Evolutionary conservation across 2,888 invertebrate species (phyloP).

Genomic region (Macaria notata): DNA sequence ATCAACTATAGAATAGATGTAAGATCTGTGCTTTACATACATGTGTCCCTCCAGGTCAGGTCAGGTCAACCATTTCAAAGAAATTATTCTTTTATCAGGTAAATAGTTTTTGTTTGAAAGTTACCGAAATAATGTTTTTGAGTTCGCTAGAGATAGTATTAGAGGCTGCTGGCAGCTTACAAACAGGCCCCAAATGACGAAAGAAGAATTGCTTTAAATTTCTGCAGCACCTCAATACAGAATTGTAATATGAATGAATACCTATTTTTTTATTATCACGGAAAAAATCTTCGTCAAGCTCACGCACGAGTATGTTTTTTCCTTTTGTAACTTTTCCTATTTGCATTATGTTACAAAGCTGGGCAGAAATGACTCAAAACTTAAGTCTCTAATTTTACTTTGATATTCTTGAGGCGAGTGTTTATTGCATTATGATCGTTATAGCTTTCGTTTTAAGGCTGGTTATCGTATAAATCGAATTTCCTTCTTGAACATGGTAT

Average conservation of each 20-base stretch:
- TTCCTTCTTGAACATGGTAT: slow-evolving; percentile 26
- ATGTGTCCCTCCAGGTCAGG: slow-evolving; percentile 1
- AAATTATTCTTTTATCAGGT: not conserved
- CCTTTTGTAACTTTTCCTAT: too few species aligned
- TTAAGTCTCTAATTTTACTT: too few species aligned
- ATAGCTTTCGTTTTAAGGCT: slow-evolving; percentile 28
- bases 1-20: slow-evolving; percentile 1
- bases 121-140: slow-evolving; percentile 17
- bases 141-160: slow-evolving; percentile 17
- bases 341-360: too few species aligned
- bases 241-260: too few species aligned
- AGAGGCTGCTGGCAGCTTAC: slow-evolving; percentile 33
- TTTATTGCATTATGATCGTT: slow-evolving; percentile 3
- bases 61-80: not conserved
- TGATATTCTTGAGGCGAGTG: too few species aligned
- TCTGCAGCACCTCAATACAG: too few species aligned
- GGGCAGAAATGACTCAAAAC: too few species aligned
- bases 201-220: not conserved
- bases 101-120: slow-evolving; percentile 4
- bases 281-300: too few species aligned
- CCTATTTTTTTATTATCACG: too few species aligned
- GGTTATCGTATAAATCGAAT: slow-evolving; percentile 35
- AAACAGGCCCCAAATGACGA: slow-evolving; percentile 8
- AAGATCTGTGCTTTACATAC: slow-evolving; percentile 12
- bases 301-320: too few species aligned